Conservation (phyloP, 1,140 invertebrate genomes). For the Paralvinella palmiformis region DNA sequence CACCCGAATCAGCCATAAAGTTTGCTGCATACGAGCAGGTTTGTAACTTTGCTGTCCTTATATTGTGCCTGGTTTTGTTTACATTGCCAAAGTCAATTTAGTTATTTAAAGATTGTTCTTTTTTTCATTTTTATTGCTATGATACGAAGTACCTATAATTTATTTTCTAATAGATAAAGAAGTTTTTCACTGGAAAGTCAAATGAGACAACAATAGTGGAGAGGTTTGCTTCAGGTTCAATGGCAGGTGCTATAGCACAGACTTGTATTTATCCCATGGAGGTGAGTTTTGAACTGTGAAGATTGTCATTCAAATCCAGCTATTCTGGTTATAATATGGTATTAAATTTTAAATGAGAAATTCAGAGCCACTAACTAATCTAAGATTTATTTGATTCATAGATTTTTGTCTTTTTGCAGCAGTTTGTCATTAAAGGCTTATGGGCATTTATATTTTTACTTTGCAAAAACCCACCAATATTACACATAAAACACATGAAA, state of each 20-base stretch:
- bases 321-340: too few relatives aligned
- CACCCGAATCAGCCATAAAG: slow-evolving; percentile 94
- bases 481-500: too few relatives aligned
- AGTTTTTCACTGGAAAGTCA: slow-evolving; percentile 9
- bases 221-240: slow-evolving; percentile 17
- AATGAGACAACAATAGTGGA: slow-evolving; percentile 9
- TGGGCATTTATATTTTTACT: too few relatives aligned
- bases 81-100: not conserved
- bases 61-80: slow-evolving; percentile 73
- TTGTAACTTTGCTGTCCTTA: slow-evolving; percentile 75
- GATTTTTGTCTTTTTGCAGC: too few relatives aligned
- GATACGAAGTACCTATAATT: not conserved
- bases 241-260: slow-evolving; percentile 19
- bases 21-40: slow-evolving; percentile 95
- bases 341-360: too few relatives aligned
- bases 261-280: slow-evolving; percentile 21
- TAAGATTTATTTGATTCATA: too few relatives aligned
- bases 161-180: slow-evolving; percentile 14
- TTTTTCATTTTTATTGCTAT: not conserved
- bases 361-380: too few relatives aligned
- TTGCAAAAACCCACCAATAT: too few relatives aligned
- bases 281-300: too few relatives aligned
- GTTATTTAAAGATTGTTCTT: not conserved
- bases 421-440: too few relatives aligned
- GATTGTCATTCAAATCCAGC: too few relatives aligned